A percentile compares a stretch with the other conserved stretches of the same genome.
These are phyloP conservation scores for Trachelus tabidus DNA, from an alignment of 2,888 invertebrate species.

Conservation along the genomic window DNA sequence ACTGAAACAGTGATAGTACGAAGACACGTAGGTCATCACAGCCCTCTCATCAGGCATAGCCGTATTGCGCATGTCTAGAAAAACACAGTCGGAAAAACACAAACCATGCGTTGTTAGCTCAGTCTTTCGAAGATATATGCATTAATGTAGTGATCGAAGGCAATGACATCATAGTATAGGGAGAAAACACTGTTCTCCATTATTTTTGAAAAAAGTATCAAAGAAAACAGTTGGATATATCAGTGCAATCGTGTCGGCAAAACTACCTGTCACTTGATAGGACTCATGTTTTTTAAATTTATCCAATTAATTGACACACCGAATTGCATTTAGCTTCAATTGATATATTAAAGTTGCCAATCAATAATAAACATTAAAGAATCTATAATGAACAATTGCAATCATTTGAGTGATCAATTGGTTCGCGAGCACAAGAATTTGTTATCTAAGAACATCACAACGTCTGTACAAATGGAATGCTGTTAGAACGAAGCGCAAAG, in stretches of 20 bases:
- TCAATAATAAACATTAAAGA: background rate
- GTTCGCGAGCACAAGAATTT: background rate
- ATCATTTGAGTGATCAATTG: background rate
- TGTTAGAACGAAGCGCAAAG: slow-evolving; percentile 21
- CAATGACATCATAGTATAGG: background rate
- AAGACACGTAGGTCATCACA: slow-evolving; percentile 99
- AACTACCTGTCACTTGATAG: background rate
- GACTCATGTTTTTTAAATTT: background rate
- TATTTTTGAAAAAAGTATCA: background rate
- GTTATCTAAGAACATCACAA: background rate
- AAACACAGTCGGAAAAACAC: slow-evolving; percentile 52
- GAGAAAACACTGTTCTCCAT: background rate
- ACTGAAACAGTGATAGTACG: slow-evolving; percentile 99
- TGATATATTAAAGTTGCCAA: background rate
- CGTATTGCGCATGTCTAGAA: slow-evolving; percentile 95
- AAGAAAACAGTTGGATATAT: background rate
- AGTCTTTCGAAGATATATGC: slow-evolving; percentile 3
- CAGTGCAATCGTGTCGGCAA: background rate
- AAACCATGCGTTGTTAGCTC: slow-evolving; percentile 57
- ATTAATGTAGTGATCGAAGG: background rate
- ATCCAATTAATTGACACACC: background rate
- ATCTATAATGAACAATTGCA: background rate
- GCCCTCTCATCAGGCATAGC: slow-evolving; percentile 99
- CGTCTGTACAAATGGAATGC: slow-evolving; percentile 6
- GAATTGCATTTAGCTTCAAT: background rate